Conservation (phyloP, 2,888 invertebrate genomes). For the Limenitis camilla region DNA sequence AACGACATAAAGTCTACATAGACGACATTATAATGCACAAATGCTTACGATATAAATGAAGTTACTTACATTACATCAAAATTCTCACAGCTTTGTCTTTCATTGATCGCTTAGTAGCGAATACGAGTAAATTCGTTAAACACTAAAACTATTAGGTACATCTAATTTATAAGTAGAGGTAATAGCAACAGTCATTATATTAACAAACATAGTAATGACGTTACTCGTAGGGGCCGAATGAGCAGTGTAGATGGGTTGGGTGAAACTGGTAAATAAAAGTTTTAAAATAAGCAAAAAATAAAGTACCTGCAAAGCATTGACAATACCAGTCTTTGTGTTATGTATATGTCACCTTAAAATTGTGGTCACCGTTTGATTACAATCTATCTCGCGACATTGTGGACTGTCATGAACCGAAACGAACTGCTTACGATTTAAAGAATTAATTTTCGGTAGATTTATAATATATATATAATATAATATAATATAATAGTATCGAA, state of each 20-base stretch:
- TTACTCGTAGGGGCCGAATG: conserved; percentile 6
- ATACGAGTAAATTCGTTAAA: conserved; percentile 69
- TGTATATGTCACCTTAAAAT: too few species aligned
- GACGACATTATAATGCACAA: conserved; percentile 28
- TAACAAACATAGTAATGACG: conserved; percentile 17
- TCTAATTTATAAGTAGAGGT: conserved; percentile 37
- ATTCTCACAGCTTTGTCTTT: conserved; percentile 76
- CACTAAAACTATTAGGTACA: conserved; percentile 59
- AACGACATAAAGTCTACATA: conserved; percentile 18
- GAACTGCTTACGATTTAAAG: too few species aligned
- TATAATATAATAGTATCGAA: too few species aligned
- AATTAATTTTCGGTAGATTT: too few species aligned
- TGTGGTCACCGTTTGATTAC: too few species aligned
- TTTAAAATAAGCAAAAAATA: too few species aligned
- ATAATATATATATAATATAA: too few species aligned
- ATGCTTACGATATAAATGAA: conserved; percentile 60
- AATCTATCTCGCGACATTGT: too few species aligned
- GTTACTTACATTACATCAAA: conserved; percentile 69
- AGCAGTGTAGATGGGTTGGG: conserved; percentile 5
- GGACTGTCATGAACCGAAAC: too few species aligned
- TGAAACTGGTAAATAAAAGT: too few species aligned
- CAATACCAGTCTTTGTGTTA: too few species aligned
- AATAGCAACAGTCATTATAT: conserved; percentile 26
- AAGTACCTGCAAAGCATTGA: too few species aligned
- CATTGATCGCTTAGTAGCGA: conserved; percentile 69